Percentiles rank a stretch among this genome's conserved stretches.
phyloP scores from a whole-genome alignment of 2,888 invertebrate genomes.

The Drosophila putrida region DNA sequence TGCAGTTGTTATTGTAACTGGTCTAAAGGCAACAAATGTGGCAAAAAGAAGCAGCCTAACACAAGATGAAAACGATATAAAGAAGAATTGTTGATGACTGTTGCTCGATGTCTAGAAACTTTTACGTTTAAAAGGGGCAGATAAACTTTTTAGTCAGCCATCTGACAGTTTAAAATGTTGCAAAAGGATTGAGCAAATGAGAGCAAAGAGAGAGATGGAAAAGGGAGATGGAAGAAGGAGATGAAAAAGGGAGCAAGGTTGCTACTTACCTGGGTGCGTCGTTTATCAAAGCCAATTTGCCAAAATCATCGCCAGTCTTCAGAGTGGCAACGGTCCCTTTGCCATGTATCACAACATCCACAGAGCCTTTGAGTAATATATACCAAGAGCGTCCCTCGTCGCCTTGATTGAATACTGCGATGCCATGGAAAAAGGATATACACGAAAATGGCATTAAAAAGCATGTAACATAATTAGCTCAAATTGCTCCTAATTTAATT shows the following conservation, averaged over 20 bases:
- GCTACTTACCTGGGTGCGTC: slow-evolving; percentile 91
- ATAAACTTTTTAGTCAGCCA: slow-evolving; percentile 20
- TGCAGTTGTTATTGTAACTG: slow-evolving; percentile 9
- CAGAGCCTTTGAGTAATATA: slow-evolving; percentile 92
- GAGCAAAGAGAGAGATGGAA: neutral
- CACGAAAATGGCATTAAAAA: slow-evolving; percentile 36
- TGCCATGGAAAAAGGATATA: slow-evolving; percentile 5
- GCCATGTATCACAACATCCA: slow-evolving; percentile 93
- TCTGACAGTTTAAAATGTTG: slow-evolving; percentile 38
- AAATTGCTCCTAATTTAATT: slow-evolving; percentile 40
- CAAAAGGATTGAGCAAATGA: slow-evolving; percentile 1
- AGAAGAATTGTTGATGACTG: slow-evolving; percentile 37
- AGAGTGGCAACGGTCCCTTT: slow-evolving; percentile 93
- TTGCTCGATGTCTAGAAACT: slow-evolving; percentile 38
- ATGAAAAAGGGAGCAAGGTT: neutral
- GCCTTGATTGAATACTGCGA: slow-evolving; percentile 92
- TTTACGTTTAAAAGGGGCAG: slow-evolving; percentile 18
- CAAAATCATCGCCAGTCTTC: slow-evolving; percentile 94
- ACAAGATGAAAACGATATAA: slow-evolving; percentile 41
- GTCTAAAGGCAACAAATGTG: slow-evolving; percentile 24
- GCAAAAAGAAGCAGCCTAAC: slow-evolving; percentile 23
- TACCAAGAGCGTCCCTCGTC: slow-evolving; percentile 95
- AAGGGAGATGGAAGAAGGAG: neutral
- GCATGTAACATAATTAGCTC: slow-evolving; percentile 46
- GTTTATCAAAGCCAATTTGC: slow-evolving; percentile 93